Percentiles rank a stretch among this genome's conserved stretches.
phyloP scores from a whole-genome alignment of 2,888 invertebrate species.

The Sminthurides aquaticus region DNA sequence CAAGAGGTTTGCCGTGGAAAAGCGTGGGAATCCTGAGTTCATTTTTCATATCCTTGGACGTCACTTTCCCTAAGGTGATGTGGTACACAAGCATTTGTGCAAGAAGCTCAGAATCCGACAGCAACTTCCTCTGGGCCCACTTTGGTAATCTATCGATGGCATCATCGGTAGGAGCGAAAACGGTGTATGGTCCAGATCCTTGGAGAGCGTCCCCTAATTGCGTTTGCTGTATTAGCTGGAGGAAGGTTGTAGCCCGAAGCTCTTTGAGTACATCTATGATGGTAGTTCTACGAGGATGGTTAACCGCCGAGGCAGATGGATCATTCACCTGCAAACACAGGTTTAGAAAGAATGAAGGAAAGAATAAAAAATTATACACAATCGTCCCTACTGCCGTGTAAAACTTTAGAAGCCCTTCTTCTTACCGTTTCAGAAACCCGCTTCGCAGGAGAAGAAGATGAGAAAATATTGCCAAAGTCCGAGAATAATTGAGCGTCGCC shows the following conservation, averaged over 20 bases:
- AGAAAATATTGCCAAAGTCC: constrained; percentile 38
- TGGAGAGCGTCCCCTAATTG: constrained; percentile 41
- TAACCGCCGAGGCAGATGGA: constrained; percentile 35
- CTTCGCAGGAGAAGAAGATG: constrained; percentile 29
- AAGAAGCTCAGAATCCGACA: constrained; percentile 41
- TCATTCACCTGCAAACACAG: constrained; percentile 33
- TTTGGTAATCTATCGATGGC: constrained; percentile 43
- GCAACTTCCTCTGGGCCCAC: constrained; percentile 41
- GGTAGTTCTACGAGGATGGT: constrained; percentile 42
- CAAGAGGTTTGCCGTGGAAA: constrained; percentile 40
- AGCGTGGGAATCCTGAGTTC: constrained; percentile 42
- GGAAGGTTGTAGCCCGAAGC: constrained; percentile 42
- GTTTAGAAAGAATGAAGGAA: too few relatives aligned
- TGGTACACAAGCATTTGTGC: constrained; percentile 43
- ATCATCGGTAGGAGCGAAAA: constrained; percentile 43
- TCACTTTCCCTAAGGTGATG: constrained; percentile 42
- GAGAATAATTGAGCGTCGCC: constrained; percentile 35
- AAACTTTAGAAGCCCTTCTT: too few relatives aligned
- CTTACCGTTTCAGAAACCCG: constrained; percentile 40
- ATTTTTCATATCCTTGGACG: constrained; percentile 43
- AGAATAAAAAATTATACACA: too few relatives aligned
- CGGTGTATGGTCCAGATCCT: constrained; percentile 43
- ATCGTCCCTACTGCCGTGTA: too few relatives aligned
- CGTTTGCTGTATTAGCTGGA: constrained; percentile 43
- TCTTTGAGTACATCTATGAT: constrained; percentile 42